These are phyloP conservation scores for Enteromius fasciolatus DNA, from an alignment of 2,797 vertebrate species.

Conservation along the genomic window DNA sequence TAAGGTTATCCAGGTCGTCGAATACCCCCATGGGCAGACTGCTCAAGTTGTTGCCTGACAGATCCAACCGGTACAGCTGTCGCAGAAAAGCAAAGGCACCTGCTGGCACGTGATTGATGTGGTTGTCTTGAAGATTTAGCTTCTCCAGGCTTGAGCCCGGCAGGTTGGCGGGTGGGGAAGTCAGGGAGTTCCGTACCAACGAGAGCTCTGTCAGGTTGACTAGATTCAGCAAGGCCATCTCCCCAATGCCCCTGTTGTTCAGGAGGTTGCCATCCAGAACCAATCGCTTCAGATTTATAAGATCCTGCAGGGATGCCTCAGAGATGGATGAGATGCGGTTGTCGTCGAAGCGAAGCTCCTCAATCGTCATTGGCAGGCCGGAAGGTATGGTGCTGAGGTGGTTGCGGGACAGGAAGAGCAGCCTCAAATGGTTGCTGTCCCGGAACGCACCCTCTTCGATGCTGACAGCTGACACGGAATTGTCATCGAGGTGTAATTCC, in stretches of 20 bases:
- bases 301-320: constrained; percentile 93
- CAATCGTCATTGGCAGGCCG: constrained; percentile 95
- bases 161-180: constrained; percentile 92
- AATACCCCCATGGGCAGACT: constrained; percentile 96
- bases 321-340: constrained; percentile 99
- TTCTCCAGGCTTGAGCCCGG: constrained; percentile 93
- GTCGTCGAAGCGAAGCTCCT: constrained; percentile 98
- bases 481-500: constrained; percentile 98
- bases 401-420: constrained; percentile 98
- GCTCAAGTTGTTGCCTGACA: constrained; percentile 98
- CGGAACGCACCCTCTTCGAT: constrained; percentile 98
- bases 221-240: constrained; percentile 94
- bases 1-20: constrained; percentile 98
- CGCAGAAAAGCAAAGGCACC: constrained; percentile 94
- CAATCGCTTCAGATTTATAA: constrained; percentile 96
- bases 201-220: constrained; percentile 97
- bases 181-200: constrained; percentile 93
- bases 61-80: constrained; percentile 95
- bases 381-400: constrained; percentile 97
- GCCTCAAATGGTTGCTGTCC: constrained; percentile 93
- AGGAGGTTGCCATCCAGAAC: constrained; percentile 98
- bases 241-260: constrained; percentile 94
- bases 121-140: constrained; percentile 98
- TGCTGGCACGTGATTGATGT: constrained; percentile 92
- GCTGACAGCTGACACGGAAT: constrained; percentile 97